phyloP scores from a whole-genome alignment of 2,797 vertebrate genomes.

The Novumbra hubbsi region DNA sequence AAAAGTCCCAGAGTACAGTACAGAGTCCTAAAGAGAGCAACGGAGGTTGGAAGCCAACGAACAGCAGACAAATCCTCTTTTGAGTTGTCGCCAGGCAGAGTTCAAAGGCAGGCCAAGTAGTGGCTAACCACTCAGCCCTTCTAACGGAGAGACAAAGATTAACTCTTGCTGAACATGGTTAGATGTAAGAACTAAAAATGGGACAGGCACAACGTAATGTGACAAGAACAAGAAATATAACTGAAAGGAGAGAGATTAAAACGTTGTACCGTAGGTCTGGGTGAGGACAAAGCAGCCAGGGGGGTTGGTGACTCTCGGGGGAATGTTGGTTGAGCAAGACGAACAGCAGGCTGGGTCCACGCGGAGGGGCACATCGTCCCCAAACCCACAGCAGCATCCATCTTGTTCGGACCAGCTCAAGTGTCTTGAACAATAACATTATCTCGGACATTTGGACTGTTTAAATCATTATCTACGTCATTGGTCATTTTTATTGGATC shows the following conservation, averaged over 20 bases:
- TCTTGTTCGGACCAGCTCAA: conserved; percentile 17
- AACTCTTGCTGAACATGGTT: conserved; percentile 55
- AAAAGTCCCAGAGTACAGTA: conserved; percentile 30
- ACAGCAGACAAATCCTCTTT: conserved; percentile 70
- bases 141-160: conserved; percentile 53
- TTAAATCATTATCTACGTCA: conserved; percentile 15
- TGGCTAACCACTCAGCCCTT: conserved; percentile 67
- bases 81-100: conserved; percentile 62
- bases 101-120: conserved; percentile 68
- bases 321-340: conserved; percentile 29
- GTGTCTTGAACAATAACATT: conserved; percentile 23
- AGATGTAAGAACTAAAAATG: conserved; percentile 53
- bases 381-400: conserved; percentile 27
- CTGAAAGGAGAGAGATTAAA: conserved; percentile 52
- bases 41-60: conserved; percentile 53
- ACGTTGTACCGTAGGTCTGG: conserved; percentile 42
- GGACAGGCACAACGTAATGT: conserved; percentile 47
- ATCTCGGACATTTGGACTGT: conserved; percentile 20
- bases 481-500: conserved; percentile 27
- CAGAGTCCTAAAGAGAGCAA: conserved; percentile 49
- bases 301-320: conserved; percentile 40
- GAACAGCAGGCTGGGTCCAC: conserved; percentile 29
- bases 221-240: conserved; percentile 48
- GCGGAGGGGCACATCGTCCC: conserved; percentile 16
- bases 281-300: conserved; percentile 46